A percentile compares a stretch with the other conserved stretches of the same genome.
These are phyloP conservation scores for Manis crassicaudata DNA, from an alignment of 2,797 vertebrate species.

Conservation along the genomic window DNA sequence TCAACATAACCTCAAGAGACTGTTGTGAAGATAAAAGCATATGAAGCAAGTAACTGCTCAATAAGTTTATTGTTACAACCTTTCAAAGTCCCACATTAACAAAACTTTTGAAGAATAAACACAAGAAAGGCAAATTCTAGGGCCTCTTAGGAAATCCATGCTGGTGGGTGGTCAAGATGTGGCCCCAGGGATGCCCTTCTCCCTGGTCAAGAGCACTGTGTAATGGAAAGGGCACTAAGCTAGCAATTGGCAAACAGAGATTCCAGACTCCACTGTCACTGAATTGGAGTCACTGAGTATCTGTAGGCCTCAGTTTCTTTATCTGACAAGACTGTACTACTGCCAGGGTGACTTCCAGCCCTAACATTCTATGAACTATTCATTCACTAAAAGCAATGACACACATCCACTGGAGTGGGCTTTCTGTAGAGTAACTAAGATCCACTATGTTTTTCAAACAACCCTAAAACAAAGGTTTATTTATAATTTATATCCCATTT, in stretches of 20 bases:
- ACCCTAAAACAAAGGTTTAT: background rate
- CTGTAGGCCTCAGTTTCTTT: conserved; percentile 17
- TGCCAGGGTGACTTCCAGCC: background rate
- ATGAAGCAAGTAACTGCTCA: background rate
- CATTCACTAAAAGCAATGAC: background rate
- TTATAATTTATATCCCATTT: background rate
- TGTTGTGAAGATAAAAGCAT: background rate
- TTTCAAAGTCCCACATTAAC: background rate
- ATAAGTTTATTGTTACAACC: background rate
- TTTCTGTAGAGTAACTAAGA: background rate
- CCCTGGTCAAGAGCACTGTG: background rate
- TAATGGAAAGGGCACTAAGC: background rate
- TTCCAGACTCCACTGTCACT: background rate
- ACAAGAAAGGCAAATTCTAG: background rate
- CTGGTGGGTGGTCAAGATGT: background rate
- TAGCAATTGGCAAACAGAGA: conserved; percentile 11
- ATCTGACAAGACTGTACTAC: background rate
- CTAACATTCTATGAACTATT: conserved; percentile 11
- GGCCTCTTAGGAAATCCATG: conserved; percentile 4
- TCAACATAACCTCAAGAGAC: background rate
- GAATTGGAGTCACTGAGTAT: background rate
- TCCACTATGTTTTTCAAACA: conserved; percentile 15
- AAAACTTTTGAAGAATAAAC: conserved; percentile 53
- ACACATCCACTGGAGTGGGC: background rate
- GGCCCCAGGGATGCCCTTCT: background rate